Evolutionary conservation across 2,888 invertebrate species (phyloP).

Genomic region (Autographa pulchrina): DNA sequence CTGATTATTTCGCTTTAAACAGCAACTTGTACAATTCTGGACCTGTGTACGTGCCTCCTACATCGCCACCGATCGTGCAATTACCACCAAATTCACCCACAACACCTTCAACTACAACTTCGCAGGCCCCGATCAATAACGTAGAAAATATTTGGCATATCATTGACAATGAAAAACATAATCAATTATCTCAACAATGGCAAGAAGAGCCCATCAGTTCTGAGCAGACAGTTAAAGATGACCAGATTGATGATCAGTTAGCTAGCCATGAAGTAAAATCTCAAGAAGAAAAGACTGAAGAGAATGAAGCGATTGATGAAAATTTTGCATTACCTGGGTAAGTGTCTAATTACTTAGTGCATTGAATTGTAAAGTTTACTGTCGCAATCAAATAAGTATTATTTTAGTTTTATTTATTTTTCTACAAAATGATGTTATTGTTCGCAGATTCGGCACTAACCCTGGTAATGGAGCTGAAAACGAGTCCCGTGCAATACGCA

Average conservation of each 20-base stretch:
- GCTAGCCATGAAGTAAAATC: slow-evolving; percentile 36
- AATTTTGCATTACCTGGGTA: slow-evolving; percentile 85
- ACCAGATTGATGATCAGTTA: slow-evolving; percentile 38
- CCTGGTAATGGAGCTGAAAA: slow-evolving; percentile 83
- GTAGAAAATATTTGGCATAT: slow-evolving; percentile 86
- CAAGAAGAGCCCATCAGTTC: slow-evolving; percentile 72
- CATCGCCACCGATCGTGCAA: slow-evolving; percentile 58
- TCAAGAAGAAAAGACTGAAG: slow-evolving; percentile 44
- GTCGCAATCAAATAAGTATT: too few species aligned
- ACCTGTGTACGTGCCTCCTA: slow-evolving; percentile 71
- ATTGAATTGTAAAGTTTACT: neutral
- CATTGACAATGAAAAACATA: slow-evolving; percentile 81
- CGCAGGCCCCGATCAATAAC: slow-evolving; percentile 61
- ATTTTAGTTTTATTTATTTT: neutral
- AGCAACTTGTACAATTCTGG: slow-evolving; percentile 74
- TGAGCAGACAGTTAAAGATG: slow-evolving; percentile 54
- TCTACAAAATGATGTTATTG: slow-evolving; percentile 30
- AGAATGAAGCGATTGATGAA: slow-evolving; percentile 66
- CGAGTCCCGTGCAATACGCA: slow-evolving; percentile 84
- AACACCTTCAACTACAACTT: slow-evolving; percentile 68
- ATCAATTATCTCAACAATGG: slow-evolving; percentile 76
- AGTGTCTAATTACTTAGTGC: slow-evolving; percentile 35
- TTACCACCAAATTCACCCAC: slow-evolving; percentile 67
- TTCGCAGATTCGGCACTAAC: slow-evolving; percentile 80
- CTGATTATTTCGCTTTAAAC: slow-evolving; percentile 76